Evolutionary conservation across 2,888 invertebrate genomes (phyloP), one percentile per base, ranked within the genome.

Genomic region (Mesochorus sp.): DNA sequence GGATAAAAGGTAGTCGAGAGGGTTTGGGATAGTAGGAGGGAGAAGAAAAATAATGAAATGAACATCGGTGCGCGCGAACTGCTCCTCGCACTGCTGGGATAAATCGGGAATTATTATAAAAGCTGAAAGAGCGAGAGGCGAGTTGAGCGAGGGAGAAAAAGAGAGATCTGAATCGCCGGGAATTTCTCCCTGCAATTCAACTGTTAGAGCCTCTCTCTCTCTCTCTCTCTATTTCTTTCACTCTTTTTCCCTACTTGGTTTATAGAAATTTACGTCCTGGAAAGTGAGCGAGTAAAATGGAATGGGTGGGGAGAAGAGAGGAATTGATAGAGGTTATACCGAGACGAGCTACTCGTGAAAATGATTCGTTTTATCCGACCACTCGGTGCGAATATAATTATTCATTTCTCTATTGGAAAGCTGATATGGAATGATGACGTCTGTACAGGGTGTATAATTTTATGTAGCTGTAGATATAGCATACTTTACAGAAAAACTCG

Each of bases 41-140:
- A 73, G 83, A 83, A 83, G 87, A 87, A 88, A 88, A 90, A 90
- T 89, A 89, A 89, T 89, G 90, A 91, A 91, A 90, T 90, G 90
- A 90, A 89, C 91, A 91, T 90, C 90, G 86, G 74, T 74, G 73
- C 59, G 79, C 49, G 76, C 39, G 66, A 75, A 44, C 57, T 51
- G 59, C 61, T 51, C 55, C 72, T 49, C 62, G 26, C 21, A 21
- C 64, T 70, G 51, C 59, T 78, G 39, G 79, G 55, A 75, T 79
- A 75, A 87, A 88, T 88, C 86, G 87, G 87, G 88, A 89, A 90
- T 91, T 90, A 90, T 90, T 90, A 89, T 90, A 89, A 88, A 88
- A 87, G 84, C 82, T 68, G 53, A 59, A 59, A 34, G 10, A 53
- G 19, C 6, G 61, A 67, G 57, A 67, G 72, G 47, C 49, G 59